phyloP scores from a whole-genome alignment of 2,888 invertebrate genomes.

The Deroplatys truncata region DNA sequence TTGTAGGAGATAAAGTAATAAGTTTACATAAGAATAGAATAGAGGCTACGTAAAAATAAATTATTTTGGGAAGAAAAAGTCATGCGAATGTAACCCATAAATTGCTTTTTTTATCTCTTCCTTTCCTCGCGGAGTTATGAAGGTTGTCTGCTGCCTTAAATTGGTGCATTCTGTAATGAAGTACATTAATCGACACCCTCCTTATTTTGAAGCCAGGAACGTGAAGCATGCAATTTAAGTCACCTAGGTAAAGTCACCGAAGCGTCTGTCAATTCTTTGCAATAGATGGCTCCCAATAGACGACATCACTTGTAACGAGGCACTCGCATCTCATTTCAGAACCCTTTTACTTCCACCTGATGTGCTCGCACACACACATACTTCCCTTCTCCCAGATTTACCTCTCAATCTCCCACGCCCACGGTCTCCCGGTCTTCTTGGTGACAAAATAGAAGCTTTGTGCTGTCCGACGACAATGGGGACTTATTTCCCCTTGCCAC shows the following conservation, averaged over 20 bases:
- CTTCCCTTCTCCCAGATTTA: neutral
- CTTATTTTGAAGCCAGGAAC: neutral
- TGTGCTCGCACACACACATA: neutral
- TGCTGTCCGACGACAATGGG: conserved; percentile 40
- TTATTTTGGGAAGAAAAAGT: no score
- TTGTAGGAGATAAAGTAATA: no score
- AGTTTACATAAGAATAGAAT: no score
- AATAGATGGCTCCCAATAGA: neutral
- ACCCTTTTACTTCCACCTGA: neutral
- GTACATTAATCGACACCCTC: neutral
- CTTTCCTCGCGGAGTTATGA: no score
- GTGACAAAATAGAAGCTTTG: conserved; percentile 43
- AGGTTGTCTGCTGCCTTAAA: no score
- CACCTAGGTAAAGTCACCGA: neutral
- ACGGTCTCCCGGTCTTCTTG: conserved; percentile 32
- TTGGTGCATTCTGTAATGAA: neutral
- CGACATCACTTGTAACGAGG: neutral
- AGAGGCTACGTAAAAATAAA: no score
- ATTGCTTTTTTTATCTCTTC: no score
- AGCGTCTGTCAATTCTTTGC: neutral
- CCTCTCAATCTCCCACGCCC: neutral
- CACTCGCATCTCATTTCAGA: neutral
- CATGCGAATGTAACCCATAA: no score
- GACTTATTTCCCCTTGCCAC: conserved; percentile 38
- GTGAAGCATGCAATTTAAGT: neutral